Evolutionary conservation across 1,140 invertebrate species (phyloP), one percentile per base, ranked within the genome.

Genomic region (Saccostrea cuccullata): DNA sequence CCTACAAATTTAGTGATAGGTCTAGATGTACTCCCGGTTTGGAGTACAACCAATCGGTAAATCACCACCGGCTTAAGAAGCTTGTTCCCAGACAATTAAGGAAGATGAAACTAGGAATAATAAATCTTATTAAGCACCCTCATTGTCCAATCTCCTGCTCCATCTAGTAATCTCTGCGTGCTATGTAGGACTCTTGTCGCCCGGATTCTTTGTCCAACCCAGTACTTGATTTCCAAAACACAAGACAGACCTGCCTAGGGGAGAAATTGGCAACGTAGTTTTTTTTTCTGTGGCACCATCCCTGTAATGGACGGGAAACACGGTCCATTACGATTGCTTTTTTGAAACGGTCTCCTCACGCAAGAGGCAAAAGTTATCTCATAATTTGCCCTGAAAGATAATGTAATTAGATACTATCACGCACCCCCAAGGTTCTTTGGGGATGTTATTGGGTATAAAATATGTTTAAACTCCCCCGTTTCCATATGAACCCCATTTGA

Each of bases 91-190:
- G 70, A 30, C 70, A 36, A 77, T 77, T 77, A 77, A 30, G 70
- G 9, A 12, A 11, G 23, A 26, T 30, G 26, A 77, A 26, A 77
- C 30, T 30, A 77, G 23, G 70, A 26, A 15, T 30, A 30, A 26
- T 77, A 77, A 77, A 77, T 77, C 70, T 77, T 77, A 77, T 77
- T 77, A 77, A 12, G 26, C 70, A 12, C 70, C 26, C 26, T 36
- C 13, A 77, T 77, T 77, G 70, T 77, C 13, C 70, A 77, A 30
- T 30, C 70, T 77, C 26, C 26, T 12, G 13, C 8, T 77, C 70
- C 15, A 77, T 77, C 70, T 77, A 6, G 26, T 26, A 77, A 30
- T 77, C 70, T 77, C 13, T 36, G 70, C 70, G 13, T 30, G 30
- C 13, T 77, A 15, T 30, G 23, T 77, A 30, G 26, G 23, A 26